Evolutionary conservation across 37 sponge, comb jelly and placozoan genomes (phyloP).

Genomic region (Diacarnus erythraeanus): DNA sequence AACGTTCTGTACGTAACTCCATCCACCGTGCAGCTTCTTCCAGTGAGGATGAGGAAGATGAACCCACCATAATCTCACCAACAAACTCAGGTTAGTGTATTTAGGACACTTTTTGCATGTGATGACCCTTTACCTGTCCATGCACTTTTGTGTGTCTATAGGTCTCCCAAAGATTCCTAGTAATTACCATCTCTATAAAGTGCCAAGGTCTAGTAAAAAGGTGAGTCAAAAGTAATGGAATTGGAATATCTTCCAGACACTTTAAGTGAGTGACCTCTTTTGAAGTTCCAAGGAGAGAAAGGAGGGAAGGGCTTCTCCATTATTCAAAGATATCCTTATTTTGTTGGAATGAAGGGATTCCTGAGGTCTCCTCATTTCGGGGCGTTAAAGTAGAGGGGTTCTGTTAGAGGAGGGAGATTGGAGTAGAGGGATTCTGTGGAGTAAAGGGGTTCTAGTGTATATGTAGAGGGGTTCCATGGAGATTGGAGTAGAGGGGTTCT

Average conservation of each 20-base stretch:
- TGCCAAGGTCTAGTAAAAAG: neutral
- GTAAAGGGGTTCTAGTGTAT: no score
- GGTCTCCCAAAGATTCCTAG: neutral
- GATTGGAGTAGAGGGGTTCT: no score
- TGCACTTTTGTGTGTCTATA: neutral
- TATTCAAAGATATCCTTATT: no score
- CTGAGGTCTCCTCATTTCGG: no score
- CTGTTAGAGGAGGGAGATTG: no score
- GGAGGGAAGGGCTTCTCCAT: no score
- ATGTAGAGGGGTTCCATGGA: no score
- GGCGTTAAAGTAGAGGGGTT: no score
- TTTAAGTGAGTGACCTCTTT: neutral
- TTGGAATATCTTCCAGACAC: neutral
- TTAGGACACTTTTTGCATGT: neutral
- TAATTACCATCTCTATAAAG: neutral
- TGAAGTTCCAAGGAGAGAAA: neutral
- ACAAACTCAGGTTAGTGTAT: neutral
- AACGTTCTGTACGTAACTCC: conserved; percentile 16
- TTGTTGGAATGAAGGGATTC: no score
- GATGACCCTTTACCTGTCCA: neutral
- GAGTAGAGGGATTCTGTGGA: no score
- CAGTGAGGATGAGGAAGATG: conserved; percentile 59
- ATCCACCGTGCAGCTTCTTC: conserved; percentile 11
- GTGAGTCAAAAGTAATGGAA: neutral
- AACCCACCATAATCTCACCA: conserved; percentile 13